Evolutionary conservation across 2,888 invertebrate species (phyloP), one percentile per base, ranked within the genome.

Genomic region (Drosophila rubida): DNA sequence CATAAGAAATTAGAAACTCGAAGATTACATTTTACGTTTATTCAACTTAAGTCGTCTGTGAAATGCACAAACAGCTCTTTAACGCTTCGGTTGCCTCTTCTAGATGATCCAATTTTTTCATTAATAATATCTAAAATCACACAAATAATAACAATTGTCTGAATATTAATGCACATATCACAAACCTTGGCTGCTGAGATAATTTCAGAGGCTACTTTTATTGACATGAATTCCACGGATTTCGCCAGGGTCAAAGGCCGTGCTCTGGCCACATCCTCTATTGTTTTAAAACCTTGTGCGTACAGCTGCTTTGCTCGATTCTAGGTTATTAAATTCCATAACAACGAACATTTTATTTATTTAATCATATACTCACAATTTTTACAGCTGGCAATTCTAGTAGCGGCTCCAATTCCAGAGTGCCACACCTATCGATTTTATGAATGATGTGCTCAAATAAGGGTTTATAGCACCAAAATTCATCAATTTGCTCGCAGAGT

Each of bases 321-420:
- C 95, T 96, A 95, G 82, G 51, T 78, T 3, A 46, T 13, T 22
- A 0, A 11, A 30, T 25, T 6, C 9, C 5, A 4, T 49, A n/a
- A 19, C 30, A 11, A 8, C 7, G n/a, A 5, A n/a, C 11, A 32
- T 9, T 30, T 11, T 30, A 23, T 23, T 4, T 23, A 23, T 23
- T 4, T 5, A 25, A 6, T 25, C 4, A 25, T 25, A 25, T 25
- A 49, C 83, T 89, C 91, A 95, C 95, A 92, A 96, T 95, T 93
- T 96, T 97, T 2, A 99, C 97, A 16, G 95, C 94, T 1, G 98
- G 98, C 76, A 99, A 93, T 75, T 97, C 96, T 95, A 99, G 94
- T 16, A 99, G 93, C 9, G 95, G 95, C 30, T 95, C 93, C 57
- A 99, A 92, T 79, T 98, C 97, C 0, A 94, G 93, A 8, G 95